phyloP scores from a whole-genome alignment of 2,888 invertebrate genomes.

The Melipona bicolor region DNA sequence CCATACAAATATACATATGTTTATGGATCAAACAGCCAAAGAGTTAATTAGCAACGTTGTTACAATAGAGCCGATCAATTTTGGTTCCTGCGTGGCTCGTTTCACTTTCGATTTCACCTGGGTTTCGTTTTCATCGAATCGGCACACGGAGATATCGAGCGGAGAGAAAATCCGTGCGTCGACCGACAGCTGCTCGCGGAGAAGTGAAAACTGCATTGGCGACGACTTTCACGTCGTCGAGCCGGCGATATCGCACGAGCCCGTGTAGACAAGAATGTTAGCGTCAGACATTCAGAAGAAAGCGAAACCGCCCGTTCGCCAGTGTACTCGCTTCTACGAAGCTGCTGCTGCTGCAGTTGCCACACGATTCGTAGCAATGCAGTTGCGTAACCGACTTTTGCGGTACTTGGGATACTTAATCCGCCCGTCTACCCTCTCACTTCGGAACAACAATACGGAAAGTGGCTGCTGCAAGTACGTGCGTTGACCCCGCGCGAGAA shows the following conservation, averaged over 20 bases:
- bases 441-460: constrained; percentile 66
- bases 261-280: constrained; percentile 56
- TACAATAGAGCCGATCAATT: not conserved
- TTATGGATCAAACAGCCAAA: too few relatives aligned
- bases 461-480: constrained; percentile 38
- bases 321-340: constrained; percentile 35
- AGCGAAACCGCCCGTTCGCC: constrained; percentile 64
- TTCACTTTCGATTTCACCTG: constrained; percentile 3
- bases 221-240: constrained; percentile 69
- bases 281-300: constrained; percentile 59
- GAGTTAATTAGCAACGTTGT: not conserved
- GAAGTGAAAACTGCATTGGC: constrained; percentile 69
- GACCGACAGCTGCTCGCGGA: constrained; percentile 25
- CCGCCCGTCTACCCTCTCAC: constrained; percentile 65
- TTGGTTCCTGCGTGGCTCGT: not conserved
- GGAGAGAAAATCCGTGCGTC: constrained; percentile 18
- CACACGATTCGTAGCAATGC: constrained; percentile 71
- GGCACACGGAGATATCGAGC: not conserved
- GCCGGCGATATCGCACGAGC: constrained; percentile 27
- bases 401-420: constrained; percentile 69
- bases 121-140: constrained; percentile 10
- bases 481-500: constrained; percentile 33
- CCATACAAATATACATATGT: too few relatives aligned
- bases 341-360: constrained; percentile 65
- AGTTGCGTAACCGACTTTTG: constrained; percentile 70